Percentiles rank a stretch among this genome's conserved stretches.
Evolutionary conservation across 1,140 invertebrate species (phyloP).

Genomic region (Ooceraea biroi): DNA sequence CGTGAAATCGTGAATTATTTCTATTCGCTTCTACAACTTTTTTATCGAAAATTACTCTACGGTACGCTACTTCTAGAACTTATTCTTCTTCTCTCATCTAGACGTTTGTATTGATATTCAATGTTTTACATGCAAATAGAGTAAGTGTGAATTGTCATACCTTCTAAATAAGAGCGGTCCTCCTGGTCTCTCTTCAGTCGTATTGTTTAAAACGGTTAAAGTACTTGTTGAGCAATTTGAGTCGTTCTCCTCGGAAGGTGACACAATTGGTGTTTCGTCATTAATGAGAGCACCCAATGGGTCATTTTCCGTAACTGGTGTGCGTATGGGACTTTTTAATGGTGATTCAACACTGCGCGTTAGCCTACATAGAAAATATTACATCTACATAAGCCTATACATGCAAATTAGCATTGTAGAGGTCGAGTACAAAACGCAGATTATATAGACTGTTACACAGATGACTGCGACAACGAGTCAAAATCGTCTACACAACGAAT

Average conservation of each 20-base stretch:
- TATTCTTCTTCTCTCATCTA: not conserved
- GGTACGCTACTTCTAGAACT: not conserved
- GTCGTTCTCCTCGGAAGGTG: constrained; percentile 85
- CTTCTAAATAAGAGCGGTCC: constrained; percentile 85
- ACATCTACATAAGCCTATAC: constrained; percentile 61
- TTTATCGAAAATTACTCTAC: constrained; percentile 23
- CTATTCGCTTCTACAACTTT: too few relatives aligned
- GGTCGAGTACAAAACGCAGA: constrained; percentile 37
- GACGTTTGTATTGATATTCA: constrained; percentile 20
- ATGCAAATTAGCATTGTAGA: constrained; percentile 58
- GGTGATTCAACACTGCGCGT: constrained; percentile 85
- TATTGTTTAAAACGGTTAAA: constrained; percentile 83
- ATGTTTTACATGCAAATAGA: constrained; percentile 45
- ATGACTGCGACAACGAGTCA: constrained; percentile 1
- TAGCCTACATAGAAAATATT: constrained; percentile 84
- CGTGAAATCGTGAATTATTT: not conserved
- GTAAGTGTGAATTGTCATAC: constrained; percentile 68
- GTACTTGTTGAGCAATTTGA: constrained; percentile 86
- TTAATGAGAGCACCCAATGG: constrained; percentile 93
- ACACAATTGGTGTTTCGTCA: constrained; percentile 85
- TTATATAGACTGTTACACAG: constrained; percentile 33
- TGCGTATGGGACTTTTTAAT: constrained; percentile 88
- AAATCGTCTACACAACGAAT: constrained; percentile 21
- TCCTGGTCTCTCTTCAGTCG: constrained; percentile 82
- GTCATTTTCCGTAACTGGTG: constrained; percentile 95